phyloP scores from a whole-genome alignment of 2,888 invertebrate species.

The Agrochola circellaris region DNA sequence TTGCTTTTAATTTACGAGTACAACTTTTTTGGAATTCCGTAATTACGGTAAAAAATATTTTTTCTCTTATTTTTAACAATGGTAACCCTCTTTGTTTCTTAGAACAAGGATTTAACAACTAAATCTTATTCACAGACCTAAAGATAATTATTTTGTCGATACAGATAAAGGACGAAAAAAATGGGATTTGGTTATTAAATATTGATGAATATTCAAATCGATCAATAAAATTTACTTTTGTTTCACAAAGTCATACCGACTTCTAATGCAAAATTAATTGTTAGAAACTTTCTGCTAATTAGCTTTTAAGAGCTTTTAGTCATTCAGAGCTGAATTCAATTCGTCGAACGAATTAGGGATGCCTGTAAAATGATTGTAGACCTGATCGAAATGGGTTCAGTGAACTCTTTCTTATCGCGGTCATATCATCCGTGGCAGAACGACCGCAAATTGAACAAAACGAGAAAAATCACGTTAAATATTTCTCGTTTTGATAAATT shows the following conservation, averaged over 20 bases:
- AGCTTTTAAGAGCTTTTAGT: slow-evolving; percentile 42
- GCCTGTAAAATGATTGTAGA: background rate
- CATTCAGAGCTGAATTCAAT: slow-evolving; percentile 42
- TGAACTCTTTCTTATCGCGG: background rate
- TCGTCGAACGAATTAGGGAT: slow-evolving; percentile 34
- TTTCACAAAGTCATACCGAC: slow-evolving; percentile 10
- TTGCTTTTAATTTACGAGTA: slow-evolving; percentile 45
- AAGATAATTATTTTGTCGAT: background rate
- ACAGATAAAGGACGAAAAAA: background rate
- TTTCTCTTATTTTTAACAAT: slow-evolving; percentile 35
- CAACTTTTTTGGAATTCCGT: slow-evolving; percentile 19
- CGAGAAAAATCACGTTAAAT: background rate
- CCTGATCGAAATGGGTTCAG: slow-evolving; percentile 25
- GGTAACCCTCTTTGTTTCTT: slow-evolving; percentile 16
- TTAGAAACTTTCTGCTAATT: slow-evolving; percentile 38
- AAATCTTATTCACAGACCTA: slow-evolving; percentile 10
- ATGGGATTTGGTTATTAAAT: background rate
- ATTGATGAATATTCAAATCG: background rate
- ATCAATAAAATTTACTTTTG: background rate
- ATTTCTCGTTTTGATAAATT: background rate
- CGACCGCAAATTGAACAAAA: background rate
- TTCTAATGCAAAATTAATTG: slow-evolving; percentile 29
- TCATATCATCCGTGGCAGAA: background rate
- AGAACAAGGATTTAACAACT: slow-evolving; percentile 8
- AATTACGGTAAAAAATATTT: slow-evolving; percentile 22